Evolutionary conservation across 1,140 invertebrate genomes (phyloP).

Genomic region (Archivesica marissinica): DNA sequence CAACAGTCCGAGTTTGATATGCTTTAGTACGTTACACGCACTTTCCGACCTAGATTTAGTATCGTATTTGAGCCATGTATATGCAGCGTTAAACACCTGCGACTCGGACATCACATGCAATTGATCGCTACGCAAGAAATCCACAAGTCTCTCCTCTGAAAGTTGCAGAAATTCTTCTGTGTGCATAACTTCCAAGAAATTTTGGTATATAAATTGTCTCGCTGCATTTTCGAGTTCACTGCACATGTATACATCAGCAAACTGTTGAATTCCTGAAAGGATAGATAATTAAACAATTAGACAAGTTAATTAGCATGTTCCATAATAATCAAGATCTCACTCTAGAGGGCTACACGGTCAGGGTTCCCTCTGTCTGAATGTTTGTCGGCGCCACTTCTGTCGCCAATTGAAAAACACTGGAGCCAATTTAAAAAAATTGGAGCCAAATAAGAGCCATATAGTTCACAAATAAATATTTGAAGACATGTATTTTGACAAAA

Average conservation of each 20-base stretch:
- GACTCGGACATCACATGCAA: constrained; percentile 78
- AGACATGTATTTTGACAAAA: too few species aligned
- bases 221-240: constrained; percentile 77
- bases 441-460: too few species aligned
- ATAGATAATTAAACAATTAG: constrained; percentile 35
- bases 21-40: constrained; percentile 76
- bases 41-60: constrained; percentile 63
- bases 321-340: too few species aligned
- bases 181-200: constrained; percentile 80
- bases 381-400: too few species aligned
- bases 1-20: constrained; percentile 78
- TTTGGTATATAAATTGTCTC: constrained; percentile 80
- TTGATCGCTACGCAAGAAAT: constrained; percentile 79
- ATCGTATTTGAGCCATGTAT: constrained; percentile 79
- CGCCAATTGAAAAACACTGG: too few species aligned
- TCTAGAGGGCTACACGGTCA: too few species aligned
- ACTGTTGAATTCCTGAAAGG: constrained; percentile 79
- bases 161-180: constrained; percentile 82
- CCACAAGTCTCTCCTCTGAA: constrained; percentile 76
- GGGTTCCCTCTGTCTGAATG: too few species aligned
- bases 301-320: too few species aligned
- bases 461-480: too few species aligned
- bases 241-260: constrained; percentile 82
- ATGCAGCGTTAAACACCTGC: constrained; percentile 87
- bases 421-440: too few species aligned